Conservation (phyloP, 2,888 invertebrate genomes). For the Drosophila austrosaltans region DNA sequence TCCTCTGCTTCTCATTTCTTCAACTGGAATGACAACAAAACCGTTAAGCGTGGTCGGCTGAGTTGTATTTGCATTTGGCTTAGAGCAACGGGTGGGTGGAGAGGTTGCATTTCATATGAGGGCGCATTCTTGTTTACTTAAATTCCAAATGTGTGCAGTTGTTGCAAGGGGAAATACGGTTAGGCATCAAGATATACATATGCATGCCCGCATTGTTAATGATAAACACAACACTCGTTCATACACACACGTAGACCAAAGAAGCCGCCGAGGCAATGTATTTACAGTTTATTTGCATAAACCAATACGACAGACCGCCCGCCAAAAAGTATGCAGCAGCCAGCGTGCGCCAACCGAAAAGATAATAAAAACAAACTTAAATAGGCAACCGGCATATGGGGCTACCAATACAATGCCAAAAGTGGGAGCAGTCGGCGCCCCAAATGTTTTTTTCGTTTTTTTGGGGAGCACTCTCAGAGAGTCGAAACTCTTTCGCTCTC, state of each 20-base stretch:
- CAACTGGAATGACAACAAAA: constrained; percentile 58
- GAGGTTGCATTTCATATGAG: constrained; percentile 33
- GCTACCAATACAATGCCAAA: constrained; percentile 39
- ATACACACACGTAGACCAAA: constrained; percentile 19
- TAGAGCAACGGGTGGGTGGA: constrained; percentile 36
- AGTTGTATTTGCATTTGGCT: constrained; percentile 5
- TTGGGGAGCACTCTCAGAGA: constrained; percentile 34
- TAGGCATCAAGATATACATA: neutral
- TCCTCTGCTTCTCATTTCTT: neutral
- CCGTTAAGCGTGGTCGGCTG: constrained; percentile 45
- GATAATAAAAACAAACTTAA: constrained; percentile 69
- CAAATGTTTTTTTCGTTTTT: constrained; percentile 46
- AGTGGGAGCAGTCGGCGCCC: constrained; percentile 22
- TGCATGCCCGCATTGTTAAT: constrained; percentile 59
- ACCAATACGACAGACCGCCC: constrained; percentile 40
- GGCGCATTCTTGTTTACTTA: constrained; percentile 71
- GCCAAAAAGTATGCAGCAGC: constrained; percentile 73
- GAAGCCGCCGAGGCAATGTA: constrained; percentile 43
- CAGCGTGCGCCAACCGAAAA: constrained; percentile 39
- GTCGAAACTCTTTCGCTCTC: neutral
- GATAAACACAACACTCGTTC: constrained; percentile 48
- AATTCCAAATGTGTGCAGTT: constrained; percentile 67
- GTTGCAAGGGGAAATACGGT: constrained; percentile 34
- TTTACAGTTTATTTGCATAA: constrained; percentile 59
- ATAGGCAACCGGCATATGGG: constrained; percentile 56